These are phyloP conservation scores for Acrobasis repandana DNA, from an alignment of 2,888 invertebrate species.

Conservation along the genomic window DNA sequence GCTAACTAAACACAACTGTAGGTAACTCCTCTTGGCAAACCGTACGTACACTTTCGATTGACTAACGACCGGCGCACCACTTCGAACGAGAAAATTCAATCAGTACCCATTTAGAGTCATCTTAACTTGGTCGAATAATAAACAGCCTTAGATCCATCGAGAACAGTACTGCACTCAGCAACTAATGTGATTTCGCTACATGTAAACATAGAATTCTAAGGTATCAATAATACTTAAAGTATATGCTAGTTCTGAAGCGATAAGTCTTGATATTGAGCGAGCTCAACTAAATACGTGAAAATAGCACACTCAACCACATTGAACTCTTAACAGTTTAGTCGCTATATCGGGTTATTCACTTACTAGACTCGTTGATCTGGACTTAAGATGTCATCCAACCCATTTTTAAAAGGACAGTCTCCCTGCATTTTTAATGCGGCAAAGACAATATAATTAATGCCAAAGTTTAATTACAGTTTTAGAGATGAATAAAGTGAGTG, in stretches of 20 bases:
- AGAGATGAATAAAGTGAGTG: no score
- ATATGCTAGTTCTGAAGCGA: slow-evolving; percentile 72
- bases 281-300: slow-evolving; percentile 74
- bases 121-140: slow-evolving; percentile 70
- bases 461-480: no score
- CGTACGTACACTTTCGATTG: slow-evolving; percentile 74
- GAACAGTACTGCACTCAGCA: slow-evolving; percentile 70
- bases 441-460: no score
- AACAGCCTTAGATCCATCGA: slow-evolving; percentile 71
- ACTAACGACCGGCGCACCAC: slow-evolving; percentile 79
- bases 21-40: slow-evolving; percentile 83
- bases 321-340: slow-evolving; percentile 45
- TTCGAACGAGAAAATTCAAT: slow-evolving; percentile 61
- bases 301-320: slow-evolving; percentile 70
- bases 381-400: no score
- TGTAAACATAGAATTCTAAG: slow-evolving; percentile 68
- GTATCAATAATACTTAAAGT: slow-evolving; percentile 74
- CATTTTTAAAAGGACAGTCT: no score
- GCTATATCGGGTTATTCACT: slow-evolving; percentile 15
- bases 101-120: slow-evolving; percentile 54
- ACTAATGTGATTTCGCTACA: slow-evolving; percentile 73
- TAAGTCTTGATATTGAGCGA: slow-evolving; percentile 82
- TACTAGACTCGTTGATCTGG: no score
- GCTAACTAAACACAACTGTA: slow-evolving; percentile 82
- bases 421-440: no score